Conservation (phyloP, 1,140 invertebrate genomes). For the Temnothorax nylanderi region DNA sequence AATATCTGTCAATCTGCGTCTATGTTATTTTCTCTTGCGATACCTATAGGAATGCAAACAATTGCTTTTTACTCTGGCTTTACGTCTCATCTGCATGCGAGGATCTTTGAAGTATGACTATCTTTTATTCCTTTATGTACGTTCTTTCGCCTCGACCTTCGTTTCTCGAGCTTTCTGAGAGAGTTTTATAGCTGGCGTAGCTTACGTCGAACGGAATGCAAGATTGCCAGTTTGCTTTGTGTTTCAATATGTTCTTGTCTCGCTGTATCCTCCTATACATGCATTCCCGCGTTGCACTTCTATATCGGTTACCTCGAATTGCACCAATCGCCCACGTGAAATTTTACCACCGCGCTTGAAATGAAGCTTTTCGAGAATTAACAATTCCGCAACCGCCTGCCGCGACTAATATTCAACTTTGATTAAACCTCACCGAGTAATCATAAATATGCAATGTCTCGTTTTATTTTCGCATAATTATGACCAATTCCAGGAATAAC, state of each 20-base stretch:
- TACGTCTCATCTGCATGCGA: neutral
- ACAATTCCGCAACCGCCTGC: neutral
- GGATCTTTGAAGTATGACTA: neutral
- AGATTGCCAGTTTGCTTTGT: slow-evolving; percentile 43
- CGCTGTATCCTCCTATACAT: neutral
- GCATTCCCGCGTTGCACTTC: neutral
- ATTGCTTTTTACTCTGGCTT: neutral
- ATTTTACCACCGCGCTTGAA: neutral
- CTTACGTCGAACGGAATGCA: neutral
- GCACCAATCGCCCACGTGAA: neutral
- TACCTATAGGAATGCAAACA: slow-evolving; percentile 14
- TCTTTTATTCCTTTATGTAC: neutral
- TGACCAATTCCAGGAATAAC: slow-evolving; percentile 90
- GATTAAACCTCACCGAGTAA: neutral
- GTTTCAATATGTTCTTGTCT: slow-evolving; percentile 13
- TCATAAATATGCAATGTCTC: neutral
- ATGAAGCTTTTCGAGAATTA: slow-evolving; percentile 3
- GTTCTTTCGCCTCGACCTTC: neutral
- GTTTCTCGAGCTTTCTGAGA: neutral
- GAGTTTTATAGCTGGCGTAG: neutral
- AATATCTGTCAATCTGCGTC: neutral
- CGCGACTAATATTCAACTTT: neutral
- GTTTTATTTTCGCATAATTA: neutral
- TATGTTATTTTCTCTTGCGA: neutral
- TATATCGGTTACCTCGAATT: slow-evolving; percentile 9